Percentiles rank a stretch among this genome's conserved stretches.
These are phyloP conservation scores for Typhlichthys subterraneus DNA, from an alignment of 2,797 vertebrate species.

Conservation along the genomic window DNA sequence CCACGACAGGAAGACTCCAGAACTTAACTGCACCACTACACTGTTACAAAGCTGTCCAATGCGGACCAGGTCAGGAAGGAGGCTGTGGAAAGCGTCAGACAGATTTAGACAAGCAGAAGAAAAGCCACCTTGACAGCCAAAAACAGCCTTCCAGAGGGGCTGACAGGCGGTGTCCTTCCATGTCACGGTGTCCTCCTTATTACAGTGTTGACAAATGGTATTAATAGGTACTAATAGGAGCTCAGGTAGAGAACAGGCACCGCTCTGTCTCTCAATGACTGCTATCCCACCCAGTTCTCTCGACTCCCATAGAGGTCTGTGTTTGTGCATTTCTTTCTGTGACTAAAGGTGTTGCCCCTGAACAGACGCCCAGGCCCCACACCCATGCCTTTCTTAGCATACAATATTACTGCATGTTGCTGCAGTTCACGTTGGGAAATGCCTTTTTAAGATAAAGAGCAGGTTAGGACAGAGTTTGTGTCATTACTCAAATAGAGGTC, in stretches of 20 bases:
- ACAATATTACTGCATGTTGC: background rate
- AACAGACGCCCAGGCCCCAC: background rate
- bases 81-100: constrained; percentile 1
- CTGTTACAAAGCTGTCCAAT: constrained; percentile 1
- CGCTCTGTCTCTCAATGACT: constrained; percentile 9
- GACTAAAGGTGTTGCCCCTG: background rate
- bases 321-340: constrained; percentile 17
- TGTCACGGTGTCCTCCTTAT: constrained; percentile 4
- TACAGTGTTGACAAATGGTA: constrained; percentile 24
- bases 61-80: background rate
- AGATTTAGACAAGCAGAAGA: background rate
- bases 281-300: background rate
- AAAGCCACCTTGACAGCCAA: background rate
- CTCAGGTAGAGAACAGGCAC: constrained; percentile 8
- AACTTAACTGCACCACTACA: background rate
- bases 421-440: background rate
- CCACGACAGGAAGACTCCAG: constrained; percentile 8
- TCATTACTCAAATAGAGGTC: constrained; percentile 4
- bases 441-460: background rate
- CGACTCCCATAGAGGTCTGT: background rate
- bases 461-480: background rate
- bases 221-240: constrained; percentile 30
- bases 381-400: background rate
- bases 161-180: constrained; percentile 7
- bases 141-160: background rate